Evolutionary conservation across 2,888 invertebrate genomes (phyloP), one percentile per base, ranked within the genome.

Genomic region (Morpho achilles): DNA sequence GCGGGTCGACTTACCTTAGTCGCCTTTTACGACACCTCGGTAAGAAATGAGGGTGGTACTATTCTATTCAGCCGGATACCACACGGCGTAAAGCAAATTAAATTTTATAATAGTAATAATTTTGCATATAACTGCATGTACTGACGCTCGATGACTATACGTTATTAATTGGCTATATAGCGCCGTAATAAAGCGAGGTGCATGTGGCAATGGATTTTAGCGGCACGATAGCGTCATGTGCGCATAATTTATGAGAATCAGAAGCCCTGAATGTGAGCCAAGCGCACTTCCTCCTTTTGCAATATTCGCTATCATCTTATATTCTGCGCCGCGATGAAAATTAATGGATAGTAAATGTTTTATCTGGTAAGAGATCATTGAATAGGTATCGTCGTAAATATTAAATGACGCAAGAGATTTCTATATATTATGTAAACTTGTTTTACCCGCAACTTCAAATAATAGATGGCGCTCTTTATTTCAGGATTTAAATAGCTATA

Each of bases 231-330:
- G 72, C 72, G 69, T 69, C 78, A 78, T 73, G 79, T 81, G 78
- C 77, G 73, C 70, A 69, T 77, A 77, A 82, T 84, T 80, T 82
- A 80, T 80, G 72, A 73, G 74, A 69, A 71, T 71, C 59, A 58
- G 59, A 63, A 62, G 60, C 56, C 52, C 54, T 52, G 60, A 49
- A 61, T 54, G 53, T 53, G 53, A 50, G 52, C 58, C 61, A 59
- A 56, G 56, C 49, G 22, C 44, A 45, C 55, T 53, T 53, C 51
- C 54, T 53, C 50, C 46, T 56, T 50, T 56, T 42, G 23, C 40
- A 41, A 48, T 53, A 48, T 58, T 44, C 40, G 39, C 42, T 51
- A n/a, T 55, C 2, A 51, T 55, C 45, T 52, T 44, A 39, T 32
- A 47, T 41, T 51, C 42, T n/a, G 42, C 16, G 32, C 50, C 46